Evolutionary conservation across 2,888 invertebrate species (phyloP).

Genomic region (Cephus pygmeus): DNA sequence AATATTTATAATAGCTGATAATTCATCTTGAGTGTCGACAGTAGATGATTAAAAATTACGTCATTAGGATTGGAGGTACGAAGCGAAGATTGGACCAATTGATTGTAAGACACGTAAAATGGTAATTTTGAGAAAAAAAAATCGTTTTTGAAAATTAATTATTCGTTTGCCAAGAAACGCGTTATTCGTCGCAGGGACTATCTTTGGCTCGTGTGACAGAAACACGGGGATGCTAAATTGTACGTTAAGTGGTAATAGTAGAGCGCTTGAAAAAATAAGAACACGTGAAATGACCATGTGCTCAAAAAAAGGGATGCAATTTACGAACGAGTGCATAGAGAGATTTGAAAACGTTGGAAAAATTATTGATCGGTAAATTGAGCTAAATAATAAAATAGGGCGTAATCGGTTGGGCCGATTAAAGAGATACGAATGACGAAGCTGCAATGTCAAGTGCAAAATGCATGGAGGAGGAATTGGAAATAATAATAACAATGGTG

Average conservation of each 20-base stretch:
- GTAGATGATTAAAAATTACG: background rate
- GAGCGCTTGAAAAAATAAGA: background rate
- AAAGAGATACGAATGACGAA: too few species aligned
- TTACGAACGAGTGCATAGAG: background rate
- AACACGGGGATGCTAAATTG: background rate
- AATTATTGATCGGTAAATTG: background rate
- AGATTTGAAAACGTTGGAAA: background rate
- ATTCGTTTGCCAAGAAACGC: background rate
- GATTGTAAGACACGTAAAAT: background rate
- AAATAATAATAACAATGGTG: background rate
- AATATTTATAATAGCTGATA: background rate
- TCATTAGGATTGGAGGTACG: rapidly evolving
- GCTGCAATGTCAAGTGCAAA: too few species aligned
- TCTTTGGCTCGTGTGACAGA: background rate
- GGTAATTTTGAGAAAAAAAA: background rate
- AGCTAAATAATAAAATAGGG: background rate
- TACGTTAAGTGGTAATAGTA: background rate
- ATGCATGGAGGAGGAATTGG: background rate
- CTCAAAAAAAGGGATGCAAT: background rate
- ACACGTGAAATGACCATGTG: background rate
- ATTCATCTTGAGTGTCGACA: background rate
- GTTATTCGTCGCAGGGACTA: background rate
- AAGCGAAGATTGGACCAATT: background rate
- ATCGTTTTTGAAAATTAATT: too few species aligned
- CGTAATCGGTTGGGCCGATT: too few species aligned